These are phyloP conservation scores for Saguinus oedipus DNA, from an alignment of 2,797 vertebrate species.

Conservation along the genomic window DNA sequence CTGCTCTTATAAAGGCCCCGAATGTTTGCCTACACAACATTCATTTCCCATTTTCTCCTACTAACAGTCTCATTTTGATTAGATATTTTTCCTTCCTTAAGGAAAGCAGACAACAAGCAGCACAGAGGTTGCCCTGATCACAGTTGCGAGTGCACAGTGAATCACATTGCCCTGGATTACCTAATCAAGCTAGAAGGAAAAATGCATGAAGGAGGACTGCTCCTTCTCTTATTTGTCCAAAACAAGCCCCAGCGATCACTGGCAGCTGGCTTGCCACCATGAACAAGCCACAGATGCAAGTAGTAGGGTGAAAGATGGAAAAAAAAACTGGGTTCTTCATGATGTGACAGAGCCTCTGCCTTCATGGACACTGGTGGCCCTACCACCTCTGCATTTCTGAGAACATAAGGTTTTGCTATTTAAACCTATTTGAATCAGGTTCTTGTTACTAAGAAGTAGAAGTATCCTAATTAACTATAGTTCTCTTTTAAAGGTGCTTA, in stretches of 20 bases:
- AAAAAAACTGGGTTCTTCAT: background rate
- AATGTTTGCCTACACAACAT: background rate
- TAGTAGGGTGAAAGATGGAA: background rate
- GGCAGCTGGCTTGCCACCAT: background rate
- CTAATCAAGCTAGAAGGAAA: background rate
- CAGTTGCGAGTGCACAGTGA: background rate
- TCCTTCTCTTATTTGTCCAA: background rate
- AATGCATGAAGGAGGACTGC: background rate
- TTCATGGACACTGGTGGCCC: background rate
- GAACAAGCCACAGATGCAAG: background rate
- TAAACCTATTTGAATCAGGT: background rate
- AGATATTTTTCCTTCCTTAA: background rate
- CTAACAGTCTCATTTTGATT: background rate
- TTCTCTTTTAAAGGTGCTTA: background rate
- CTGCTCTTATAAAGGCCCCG: background rate
- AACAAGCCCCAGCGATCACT: background rate
- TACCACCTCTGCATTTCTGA: background rate
- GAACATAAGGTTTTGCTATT: background rate
- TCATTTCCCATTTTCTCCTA: background rate
- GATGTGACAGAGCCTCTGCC: background rate
- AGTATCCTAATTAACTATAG: background rate
- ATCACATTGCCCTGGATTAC: background rate
- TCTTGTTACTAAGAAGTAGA: background rate
- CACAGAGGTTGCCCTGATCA: background rate
- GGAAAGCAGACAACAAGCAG: background rate